A percentile compares a stretch with the other conserved stretches of the same genome.
Conservation (phyloP, 2,888 invertebrate species). For the Drosophila infuscata region DNA sequence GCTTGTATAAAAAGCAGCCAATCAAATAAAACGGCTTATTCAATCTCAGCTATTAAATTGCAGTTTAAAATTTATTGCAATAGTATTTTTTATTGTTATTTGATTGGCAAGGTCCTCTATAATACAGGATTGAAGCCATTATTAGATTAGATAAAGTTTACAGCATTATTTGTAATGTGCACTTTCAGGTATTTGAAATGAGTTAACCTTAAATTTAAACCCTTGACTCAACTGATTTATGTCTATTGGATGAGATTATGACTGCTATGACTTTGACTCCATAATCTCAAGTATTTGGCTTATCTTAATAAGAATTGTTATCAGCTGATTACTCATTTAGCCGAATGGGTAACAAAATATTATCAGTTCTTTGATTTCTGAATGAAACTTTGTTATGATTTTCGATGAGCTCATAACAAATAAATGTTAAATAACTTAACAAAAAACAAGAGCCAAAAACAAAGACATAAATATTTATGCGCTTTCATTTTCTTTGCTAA, state of each 20-base stretch:
- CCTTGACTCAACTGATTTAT: conserved; percentile 17
- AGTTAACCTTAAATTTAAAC: background rate
- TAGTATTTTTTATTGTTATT: background rate
- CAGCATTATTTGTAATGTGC: background rate
- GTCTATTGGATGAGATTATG: conserved; percentile 27
- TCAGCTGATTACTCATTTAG: conserved; percentile 27
- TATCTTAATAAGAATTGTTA: conserved; percentile 36
- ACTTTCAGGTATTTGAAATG: background rate
- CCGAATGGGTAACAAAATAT: conserved; percentile 7
- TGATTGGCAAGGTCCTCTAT: background rate
- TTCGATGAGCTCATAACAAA: conserved; percentile 15
- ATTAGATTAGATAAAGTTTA: background rate
- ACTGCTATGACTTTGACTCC: conserved; percentile 11
- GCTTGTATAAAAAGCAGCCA: background rate
- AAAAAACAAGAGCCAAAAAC: conserved; percentile 6
- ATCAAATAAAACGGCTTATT: conserved; percentile 1
- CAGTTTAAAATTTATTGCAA: background rate
- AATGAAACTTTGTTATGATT: conserved; percentile 26
- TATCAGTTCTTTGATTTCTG: conserved; percentile 13
- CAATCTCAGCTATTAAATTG: background rate
- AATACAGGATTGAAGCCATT: background rate
- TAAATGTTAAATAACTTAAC: background rate
- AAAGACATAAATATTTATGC: conserved; percentile 26
- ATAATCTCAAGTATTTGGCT: conserved; percentile 38
- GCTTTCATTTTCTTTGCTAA: background rate